Evolutionary conservation across 1,140 invertebrate genomes (phyloP), one percentile per base, ranked within the genome.

Genomic region (Linepithema humile): DNA sequence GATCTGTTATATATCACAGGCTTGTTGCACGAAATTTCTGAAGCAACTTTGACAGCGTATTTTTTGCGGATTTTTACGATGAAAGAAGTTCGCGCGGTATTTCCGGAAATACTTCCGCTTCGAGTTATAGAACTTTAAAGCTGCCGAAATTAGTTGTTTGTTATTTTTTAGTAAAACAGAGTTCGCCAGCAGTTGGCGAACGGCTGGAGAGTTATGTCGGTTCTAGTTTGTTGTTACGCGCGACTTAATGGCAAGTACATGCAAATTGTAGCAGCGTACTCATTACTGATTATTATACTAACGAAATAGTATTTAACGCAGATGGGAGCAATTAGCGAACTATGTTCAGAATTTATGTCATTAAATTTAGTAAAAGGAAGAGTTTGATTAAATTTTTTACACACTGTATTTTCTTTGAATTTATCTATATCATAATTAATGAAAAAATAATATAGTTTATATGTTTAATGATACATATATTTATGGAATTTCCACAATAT

Each of bases 51-150:
- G 5, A 15, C 3, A 32, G 29, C 15, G 15, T 35, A 4, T 35
- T 45, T 64, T 23, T 17, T 48, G 12, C 35, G 10, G 32, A 20
- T 38, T n/a, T 38, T 6, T 29, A 50, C n/a, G 29, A 62, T 62
- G 59, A 38, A 62, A 62, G 59, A 62, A 62, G 29, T n/a, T 62
- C 3, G 32, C 57, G 57, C 29, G 6, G 17, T 5, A n/a, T n/a
- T n/a, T 69, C 65, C 65, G 43, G 75, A 78, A 67, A 40, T 53
- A 78, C 45, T 78, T 78, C 17, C 20, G 65, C 10, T 48, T 48
- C 23, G 26, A 65, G 60, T 67, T 67, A 20, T 20, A 38, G 45
- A 2, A 53, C 6, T 23, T 78, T 38, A 67, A 69, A 78, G 23
- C 32, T 53, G 45, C 2, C 62, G 59, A 38, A 53, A 5, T 67